Percentiles rank a stretch among this genome's conserved stretches.
Conservation (phyloP, 2,113 vertebrate species). For the Oplegnathus fasciatus region DNA sequence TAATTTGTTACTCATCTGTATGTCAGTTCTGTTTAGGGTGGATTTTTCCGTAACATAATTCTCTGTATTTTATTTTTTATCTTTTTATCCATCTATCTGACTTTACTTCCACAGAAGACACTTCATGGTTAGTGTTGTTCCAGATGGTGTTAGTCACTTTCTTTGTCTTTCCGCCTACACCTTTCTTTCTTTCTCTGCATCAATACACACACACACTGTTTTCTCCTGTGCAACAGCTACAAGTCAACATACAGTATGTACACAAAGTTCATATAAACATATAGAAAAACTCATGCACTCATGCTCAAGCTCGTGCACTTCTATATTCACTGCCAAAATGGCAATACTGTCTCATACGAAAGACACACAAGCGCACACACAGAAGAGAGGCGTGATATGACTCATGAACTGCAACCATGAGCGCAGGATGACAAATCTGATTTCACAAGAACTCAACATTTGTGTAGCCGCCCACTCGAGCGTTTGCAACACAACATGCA, state of each 20-base stretch:
- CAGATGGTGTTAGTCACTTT: not conserved
- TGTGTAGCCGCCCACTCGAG: conserved; percentile 19
- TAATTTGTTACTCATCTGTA: not conserved
- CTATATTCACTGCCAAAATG: not conserved
- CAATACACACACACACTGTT: not conserved
- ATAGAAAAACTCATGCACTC: not conserved
- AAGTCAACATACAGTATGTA: not conserved
- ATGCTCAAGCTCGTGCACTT: not conserved
- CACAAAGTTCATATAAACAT: not conserved
- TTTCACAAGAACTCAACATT: conserved; percentile 61
- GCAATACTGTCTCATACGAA: not conserved
- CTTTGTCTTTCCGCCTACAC: not conserved
- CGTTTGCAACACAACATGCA: conserved; percentile 2
- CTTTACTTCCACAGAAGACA: not conserved
- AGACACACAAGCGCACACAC: not conserved
- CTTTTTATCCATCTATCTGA: too few species aligned
- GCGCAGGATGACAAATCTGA: conserved; percentile 32
- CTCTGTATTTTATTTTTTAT: not conserved
- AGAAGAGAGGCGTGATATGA: conserved; percentile 25
- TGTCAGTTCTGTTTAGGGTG: not conserved
- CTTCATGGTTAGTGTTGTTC: not conserved
- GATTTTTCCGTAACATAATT: not conserved
- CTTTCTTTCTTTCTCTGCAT: not conserved
- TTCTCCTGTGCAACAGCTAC: not conserved
- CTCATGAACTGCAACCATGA: conserved; percentile 25